These are phyloP conservation scores for Danio tinwini DNA, from an alignment of 2,797 vertebrate genomes.

Conservation along the genomic window DNA sequence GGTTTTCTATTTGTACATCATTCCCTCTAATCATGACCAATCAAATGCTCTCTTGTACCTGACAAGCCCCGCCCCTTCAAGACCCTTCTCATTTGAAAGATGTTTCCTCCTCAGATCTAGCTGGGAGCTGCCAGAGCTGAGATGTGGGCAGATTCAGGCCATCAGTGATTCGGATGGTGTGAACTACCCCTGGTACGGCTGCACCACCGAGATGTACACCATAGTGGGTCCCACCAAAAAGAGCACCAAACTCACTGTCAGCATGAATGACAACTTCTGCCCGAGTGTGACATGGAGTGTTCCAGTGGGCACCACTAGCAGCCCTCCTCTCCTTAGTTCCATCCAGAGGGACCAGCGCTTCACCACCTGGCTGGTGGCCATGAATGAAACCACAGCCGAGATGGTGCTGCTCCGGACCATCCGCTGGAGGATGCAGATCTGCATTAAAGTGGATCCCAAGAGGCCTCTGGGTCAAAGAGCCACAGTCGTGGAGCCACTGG, in stretches of 20 bases:
- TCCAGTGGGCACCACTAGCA: constrained; percentile 81
- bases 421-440: constrained; percentile 86
- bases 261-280: constrained; percentile 91
- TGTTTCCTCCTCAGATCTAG: constrained; percentile 77
- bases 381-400: constrained; percentile 80
- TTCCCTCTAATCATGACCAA: no score
- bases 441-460: constrained; percentile 81
- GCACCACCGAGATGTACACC: constrained; percentile 86
- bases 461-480: constrained; percentile 83
- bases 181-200: constrained; percentile 89
- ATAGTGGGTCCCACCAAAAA: constrained; percentile 84
- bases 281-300: constrained; percentile 89
- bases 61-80: no score
- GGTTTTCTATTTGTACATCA: no score
- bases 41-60: no score
- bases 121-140: constrained; percentile 86
- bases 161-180: constrained; percentile 88
- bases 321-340: constrained; percentile 81
- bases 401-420: constrained; percentile 84
- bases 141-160: constrained; percentile 81
- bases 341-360: constrained; percentile 88
- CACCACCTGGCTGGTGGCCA: constrained; percentile 89
- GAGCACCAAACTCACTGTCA: constrained; percentile 83
- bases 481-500: constrained; percentile 78
- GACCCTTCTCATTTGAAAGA: neutral